Evolutionary conservation across 2,113 vertebrate species (phyloP), one percentile per base, ranked within the genome.

Genomic region (Coregonus clupeaformis): DNA sequence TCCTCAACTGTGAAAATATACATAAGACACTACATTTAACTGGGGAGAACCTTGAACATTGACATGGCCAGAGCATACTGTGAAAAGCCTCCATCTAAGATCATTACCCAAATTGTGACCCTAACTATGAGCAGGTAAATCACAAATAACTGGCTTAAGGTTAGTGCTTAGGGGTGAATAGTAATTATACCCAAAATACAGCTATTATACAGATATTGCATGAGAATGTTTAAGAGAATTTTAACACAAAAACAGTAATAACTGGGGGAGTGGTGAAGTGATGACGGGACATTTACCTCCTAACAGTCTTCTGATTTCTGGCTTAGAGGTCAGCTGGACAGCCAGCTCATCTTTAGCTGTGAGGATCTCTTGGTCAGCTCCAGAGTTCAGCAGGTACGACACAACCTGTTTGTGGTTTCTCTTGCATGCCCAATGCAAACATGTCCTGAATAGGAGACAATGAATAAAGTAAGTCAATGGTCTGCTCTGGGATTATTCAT

Each of bases 401-500:
- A 99, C 97, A 25, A 99, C 92, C 0, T 94, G 92, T 20, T 91
- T 91, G 1, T 99, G 98, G 89, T 98, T 98, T 77, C 98, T 93
- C 82, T 98, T 99, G 85, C 96, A 98, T 0, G 98, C 97, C 98
- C 98, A 99, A 83, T 99, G 98, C 80, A 99, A 91, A 80, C 96
- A 97, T 0, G 98, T 98, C 98, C 98, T 99, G 25, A 13, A 30
- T 20, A 49, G 45, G 52, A 75, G 12, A 75, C 1, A 77, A n/a
- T 55, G 49, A 5, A 55, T 4, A 55, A 13, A 55, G 14, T 6
- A 55, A 55, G 13, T 6, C 52, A 4, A 3, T 55, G 52, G 20
- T 55, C 14, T 55, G 52, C 36, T 42, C 36, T 42, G 36, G 36
- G 9, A 42, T 11, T 2, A 4, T 52, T 16, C 3, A 52, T 52